Conservation (phyloP, 2,797 vertebrate genomes). For the Hippocampus kuda region DNA sequence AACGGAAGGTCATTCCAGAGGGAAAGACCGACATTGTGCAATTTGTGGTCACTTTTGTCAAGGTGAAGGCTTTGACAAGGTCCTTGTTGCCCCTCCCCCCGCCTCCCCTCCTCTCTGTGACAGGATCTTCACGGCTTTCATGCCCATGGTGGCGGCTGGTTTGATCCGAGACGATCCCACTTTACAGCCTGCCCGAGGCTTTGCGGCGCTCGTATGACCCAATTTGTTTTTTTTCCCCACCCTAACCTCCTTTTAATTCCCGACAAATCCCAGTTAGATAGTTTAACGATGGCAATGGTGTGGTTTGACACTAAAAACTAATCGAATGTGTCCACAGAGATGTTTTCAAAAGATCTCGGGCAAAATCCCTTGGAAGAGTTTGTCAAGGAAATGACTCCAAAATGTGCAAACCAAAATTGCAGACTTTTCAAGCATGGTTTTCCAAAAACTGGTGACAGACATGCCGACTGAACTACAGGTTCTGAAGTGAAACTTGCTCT, state of each 20-base stretch:
- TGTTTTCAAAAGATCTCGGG: neutral
- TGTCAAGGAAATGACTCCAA: neutral
- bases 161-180: slow-evolving; percentile 96
- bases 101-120: slow-evolving; percentile 53
- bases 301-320: slow-evolving; percentile 1
- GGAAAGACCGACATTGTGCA: too few species aligned
- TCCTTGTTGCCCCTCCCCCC: neutral
- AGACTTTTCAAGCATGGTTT: too few species aligned
- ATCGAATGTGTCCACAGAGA: neutral
- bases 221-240: neutral
- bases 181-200: slow-evolving; percentile 95
- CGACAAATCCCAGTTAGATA: neutral
- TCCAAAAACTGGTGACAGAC: too few species aligned
- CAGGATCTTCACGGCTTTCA: slow-evolving; percentile 99
- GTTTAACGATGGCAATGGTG: neutral
- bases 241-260: neutral
- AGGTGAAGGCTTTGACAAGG: neutral
- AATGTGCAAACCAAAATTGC: neutral
- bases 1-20: too few species aligned
- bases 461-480: too few species aligned
- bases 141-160: slow-evolving; percentile 99
- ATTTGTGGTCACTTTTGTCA: neutral
- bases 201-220: slow-evolving; percentile 88
- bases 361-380: neutral
- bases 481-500: too few species aligned